Evolutionary conservation across 2,113 vertebrate species (phyloP).

Genomic region (Barbus barbus): DNA sequence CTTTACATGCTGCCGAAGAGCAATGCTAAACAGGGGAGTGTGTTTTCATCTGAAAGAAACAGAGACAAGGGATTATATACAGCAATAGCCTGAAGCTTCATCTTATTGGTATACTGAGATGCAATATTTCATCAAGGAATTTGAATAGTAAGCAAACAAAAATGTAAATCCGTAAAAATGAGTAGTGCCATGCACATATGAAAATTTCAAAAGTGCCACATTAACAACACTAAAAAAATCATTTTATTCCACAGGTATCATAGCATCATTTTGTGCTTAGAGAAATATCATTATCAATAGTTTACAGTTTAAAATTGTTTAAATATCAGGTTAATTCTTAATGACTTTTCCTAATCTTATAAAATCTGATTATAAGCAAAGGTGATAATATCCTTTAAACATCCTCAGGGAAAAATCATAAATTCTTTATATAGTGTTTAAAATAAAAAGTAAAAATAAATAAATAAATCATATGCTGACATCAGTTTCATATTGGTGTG

Average conservation of each 20-base stretch:
- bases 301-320: no score
- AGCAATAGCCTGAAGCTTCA: neutral
- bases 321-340: neutral
- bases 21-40: constrained; percentile 15
- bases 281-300: neutral
- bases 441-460: no score
- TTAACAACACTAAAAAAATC: neutral
- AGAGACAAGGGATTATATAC: neutral
- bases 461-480: no score
- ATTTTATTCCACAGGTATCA: neutral
- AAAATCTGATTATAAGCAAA: no score
- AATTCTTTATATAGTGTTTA: no score
- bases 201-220: neutral
- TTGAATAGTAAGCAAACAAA: constrained; percentile 23
- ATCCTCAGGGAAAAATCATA: no score
- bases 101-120: neutral
- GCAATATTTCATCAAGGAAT: constrained; percentile 30
- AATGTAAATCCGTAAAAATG: neutral
- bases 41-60: constrained; percentile 26
- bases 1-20: constrained; percentile 35
- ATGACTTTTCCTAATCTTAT: neutral
- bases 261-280: neutral
- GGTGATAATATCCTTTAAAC: no score
- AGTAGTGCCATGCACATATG: neutral
- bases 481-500: no score